phyloP scores from a whole-genome alignment of 2,888 invertebrate genomes.

The Tetragonisca angustula region DNA sequence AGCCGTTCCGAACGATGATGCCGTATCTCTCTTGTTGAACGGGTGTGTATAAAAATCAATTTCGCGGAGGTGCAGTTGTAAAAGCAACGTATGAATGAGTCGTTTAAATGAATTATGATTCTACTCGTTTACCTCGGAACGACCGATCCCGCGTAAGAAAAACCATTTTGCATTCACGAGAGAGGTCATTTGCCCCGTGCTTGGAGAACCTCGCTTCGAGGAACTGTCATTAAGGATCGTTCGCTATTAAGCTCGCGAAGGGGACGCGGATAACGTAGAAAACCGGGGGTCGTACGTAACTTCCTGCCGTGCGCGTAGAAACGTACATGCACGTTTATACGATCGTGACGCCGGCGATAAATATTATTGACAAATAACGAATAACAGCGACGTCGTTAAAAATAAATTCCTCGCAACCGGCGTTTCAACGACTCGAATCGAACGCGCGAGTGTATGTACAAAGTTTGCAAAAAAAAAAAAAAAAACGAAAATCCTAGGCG shows the following conservation, averaged over 20 bases:
- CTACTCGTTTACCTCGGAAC: slow-evolving; percentile 10
- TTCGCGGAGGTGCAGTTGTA: not conserved
- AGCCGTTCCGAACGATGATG: not conserved
- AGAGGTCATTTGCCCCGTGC: slow-evolving; percentile 43
- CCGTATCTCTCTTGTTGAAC: not conserved
- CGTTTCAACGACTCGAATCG: not conserved
- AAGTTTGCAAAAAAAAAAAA: not conserved
- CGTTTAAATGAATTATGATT: slow-evolving; percentile 23
- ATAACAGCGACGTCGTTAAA: not conserved
- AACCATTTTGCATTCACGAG: slow-evolving; percentile 36
- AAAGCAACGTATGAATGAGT: not conserved
- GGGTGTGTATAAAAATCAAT: not conserved
- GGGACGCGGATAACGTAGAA: slow-evolving; percentile 28
- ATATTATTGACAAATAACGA: not conserved
- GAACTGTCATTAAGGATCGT: slow-evolving; percentile 59
- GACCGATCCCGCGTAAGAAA: slow-evolving; percentile 32
- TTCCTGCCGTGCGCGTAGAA: not conserved
- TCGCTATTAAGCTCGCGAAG: slow-evolving; percentile 39
- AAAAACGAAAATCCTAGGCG: not conserved
- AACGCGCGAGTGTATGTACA: too few relatives aligned
- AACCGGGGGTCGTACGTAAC: not conserved
- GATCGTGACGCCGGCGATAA: not conserved
- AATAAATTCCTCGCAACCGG: too few relatives aligned
- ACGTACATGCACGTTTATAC: not conserved
- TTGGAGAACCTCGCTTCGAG: slow-evolving; percentile 40